phyloP scores from a whole-genome alignment of 2,113 vertebrate species.

The Gopherus evgoodei region DNA sequence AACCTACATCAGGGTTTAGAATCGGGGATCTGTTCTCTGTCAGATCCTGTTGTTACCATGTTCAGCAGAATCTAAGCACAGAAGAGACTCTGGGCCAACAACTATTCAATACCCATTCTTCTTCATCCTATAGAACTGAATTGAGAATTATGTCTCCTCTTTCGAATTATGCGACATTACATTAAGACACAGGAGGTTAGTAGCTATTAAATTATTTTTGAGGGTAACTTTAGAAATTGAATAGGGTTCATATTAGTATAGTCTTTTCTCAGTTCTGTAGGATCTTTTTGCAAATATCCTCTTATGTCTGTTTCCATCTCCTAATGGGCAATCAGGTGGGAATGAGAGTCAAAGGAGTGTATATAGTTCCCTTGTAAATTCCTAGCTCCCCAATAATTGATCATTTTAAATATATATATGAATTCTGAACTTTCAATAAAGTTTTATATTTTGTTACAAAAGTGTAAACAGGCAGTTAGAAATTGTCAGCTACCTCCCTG shows the following conservation, averaged over 20 bases:
- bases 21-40: neutral
- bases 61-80: neutral
- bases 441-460: neutral
- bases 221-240: neutral
- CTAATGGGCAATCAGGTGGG: neutral
- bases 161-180: neutral
- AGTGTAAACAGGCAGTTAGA: neutral
- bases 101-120: neutral
- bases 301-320: neutral
- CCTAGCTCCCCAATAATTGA: neutral
- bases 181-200: neutral
- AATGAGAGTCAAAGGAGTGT: neutral
- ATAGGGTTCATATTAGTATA: neutral
- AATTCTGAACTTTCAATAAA: neutral
- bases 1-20: neutral
- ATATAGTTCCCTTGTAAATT: neutral
- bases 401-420: neutral
- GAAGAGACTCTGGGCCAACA: neutral
- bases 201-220: neutral
- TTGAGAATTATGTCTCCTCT: neutral
- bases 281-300: neutral
- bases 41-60: neutral
- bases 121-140: neutral
- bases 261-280: neutral
- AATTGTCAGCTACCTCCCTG: neutral